Evolutionary conservation across 1,140 invertebrate species (phyloP).

Genomic region (Camponotus pennsylvanicus): DNA sequence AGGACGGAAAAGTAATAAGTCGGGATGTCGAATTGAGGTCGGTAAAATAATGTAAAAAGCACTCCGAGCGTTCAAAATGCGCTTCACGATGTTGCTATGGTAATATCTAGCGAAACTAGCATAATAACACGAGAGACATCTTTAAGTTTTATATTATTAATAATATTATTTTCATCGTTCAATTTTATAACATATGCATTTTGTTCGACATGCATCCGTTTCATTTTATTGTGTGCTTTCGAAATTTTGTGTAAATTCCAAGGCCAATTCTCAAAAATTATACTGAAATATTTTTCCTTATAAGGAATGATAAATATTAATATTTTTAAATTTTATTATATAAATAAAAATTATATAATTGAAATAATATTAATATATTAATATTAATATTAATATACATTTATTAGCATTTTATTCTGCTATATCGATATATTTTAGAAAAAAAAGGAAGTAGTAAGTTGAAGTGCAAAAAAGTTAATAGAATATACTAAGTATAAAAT

Average conservation of each 20-base stretch:
- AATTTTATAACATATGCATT: background rate
- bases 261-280: background rate
- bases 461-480: background rate
- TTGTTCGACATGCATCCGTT: background rate
- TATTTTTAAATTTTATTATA: background rate
- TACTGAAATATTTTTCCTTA: background rate
- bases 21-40: conserved; percentile 11
- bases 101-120: conserved; percentile 23
- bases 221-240: background rate
- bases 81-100: conserved; percentile 44
- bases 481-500: background rate
- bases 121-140: conserved; percentile 28
- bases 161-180: conserved; percentile 27
- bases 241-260: background rate
- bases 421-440: background rate
- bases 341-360: background rate
- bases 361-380: background rate
- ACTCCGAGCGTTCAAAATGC: conserved; percentile 34
- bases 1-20: conserved; percentile 31
- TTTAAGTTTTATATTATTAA: conserved; percentile 38
- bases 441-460: background rate
- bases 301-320: background rate
- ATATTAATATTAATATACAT: background rate
- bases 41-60: conserved; percentile 48
- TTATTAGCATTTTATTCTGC: background rate